Evolutionary conservation across 2,888 invertebrate genomes (phyloP).

Genomic region (Atrina japonica): DNA sequence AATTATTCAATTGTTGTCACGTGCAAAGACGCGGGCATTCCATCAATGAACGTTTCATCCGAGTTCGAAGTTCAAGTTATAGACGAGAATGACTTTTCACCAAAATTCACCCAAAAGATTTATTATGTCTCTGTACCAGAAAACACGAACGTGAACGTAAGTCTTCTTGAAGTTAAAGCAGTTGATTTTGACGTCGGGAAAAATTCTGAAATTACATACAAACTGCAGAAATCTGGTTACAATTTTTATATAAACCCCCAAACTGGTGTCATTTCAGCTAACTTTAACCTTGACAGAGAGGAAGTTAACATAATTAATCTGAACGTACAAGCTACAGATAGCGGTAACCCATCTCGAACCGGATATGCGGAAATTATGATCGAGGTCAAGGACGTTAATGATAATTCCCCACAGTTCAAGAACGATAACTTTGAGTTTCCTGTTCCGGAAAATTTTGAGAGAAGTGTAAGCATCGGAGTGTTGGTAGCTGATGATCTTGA

Average conservation of each 20-base stretch:
- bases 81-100: conserved; percentile 96
- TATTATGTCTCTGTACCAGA: conserved; percentile 63
- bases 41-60: conserved; percentile 55
- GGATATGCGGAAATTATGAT: conserved; percentile 94
- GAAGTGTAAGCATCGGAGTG: conserved; percentile 69
- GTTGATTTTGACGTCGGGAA: conserved; percentile 85
- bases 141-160: conserved; percentile 55
- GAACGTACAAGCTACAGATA: conserved; percentile 84
- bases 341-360: conserved; percentile 92
- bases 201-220: conserved; percentile 64
- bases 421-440: conserved; percentile 88
- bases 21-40: conserved; percentile 83
- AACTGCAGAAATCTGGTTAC: conserved; percentile 83
- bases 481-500: conserved; percentile 70
- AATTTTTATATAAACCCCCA: conserved; percentile 50
- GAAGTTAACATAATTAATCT: conserved; percentile 14
- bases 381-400: conserved; percentile 91
- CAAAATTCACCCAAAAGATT: conserved; percentile 85
- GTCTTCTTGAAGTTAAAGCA: conserved; percentile 91
- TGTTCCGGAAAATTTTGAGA: conserved; percentile 81
- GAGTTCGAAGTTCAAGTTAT: conserved; percentile 82
- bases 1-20: conserved; percentile 81
- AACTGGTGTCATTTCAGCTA: conserved; percentile 57
- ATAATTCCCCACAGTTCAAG: conserved; percentile 95
- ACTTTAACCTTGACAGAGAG: conserved; percentile 52